Evolutionary conservation across 2,113 vertebrate genomes (phyloP).

Genomic region (Alligator sinensis): DNA sequence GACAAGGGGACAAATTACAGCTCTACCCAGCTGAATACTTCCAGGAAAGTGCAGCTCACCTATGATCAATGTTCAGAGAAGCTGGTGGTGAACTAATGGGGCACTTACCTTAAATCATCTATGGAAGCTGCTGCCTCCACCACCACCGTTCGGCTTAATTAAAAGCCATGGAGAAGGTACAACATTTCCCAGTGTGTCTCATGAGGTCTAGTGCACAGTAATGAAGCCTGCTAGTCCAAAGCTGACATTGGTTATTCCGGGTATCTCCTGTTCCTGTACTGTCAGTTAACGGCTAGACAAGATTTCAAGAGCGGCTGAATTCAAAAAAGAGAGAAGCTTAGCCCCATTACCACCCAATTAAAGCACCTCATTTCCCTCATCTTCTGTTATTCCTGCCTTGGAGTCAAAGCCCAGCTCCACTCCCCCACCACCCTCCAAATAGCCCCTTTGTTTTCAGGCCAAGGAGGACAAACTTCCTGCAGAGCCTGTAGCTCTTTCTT

Average conservation of each 20-base stretch:
- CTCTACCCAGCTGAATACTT: rapidly evolving
- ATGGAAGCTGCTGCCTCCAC: neutral
- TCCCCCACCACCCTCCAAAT: neutral
- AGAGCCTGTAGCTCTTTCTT: neutral
- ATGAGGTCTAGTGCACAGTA: neutral
- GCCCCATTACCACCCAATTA: neutral
- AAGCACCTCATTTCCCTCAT: neutral
- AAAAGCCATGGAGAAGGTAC: neutral
- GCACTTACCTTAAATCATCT: neutral
- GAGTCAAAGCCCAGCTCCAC: neutral
- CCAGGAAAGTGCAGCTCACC: neutral
- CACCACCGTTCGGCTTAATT: neutral
- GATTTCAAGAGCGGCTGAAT: neutral
- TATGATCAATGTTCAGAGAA: neutral
- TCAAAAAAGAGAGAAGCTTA: neutral
- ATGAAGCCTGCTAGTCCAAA: rapidly evolving
- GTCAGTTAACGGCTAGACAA: neutral
- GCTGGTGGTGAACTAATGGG: neutral
- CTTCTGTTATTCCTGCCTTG: neutral
- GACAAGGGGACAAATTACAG: rapidly evolving
- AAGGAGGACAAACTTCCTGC: neutral
- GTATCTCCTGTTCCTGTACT: neutral
- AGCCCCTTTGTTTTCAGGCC: neutral
- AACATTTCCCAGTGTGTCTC: neutral
- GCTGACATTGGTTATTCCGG: rapidly evolving